These are phyloP conservation scores for Plemyria rubiginata DNA, from an alignment of 2,888 invertebrate species.

Conservation along the genomic window DNA sequence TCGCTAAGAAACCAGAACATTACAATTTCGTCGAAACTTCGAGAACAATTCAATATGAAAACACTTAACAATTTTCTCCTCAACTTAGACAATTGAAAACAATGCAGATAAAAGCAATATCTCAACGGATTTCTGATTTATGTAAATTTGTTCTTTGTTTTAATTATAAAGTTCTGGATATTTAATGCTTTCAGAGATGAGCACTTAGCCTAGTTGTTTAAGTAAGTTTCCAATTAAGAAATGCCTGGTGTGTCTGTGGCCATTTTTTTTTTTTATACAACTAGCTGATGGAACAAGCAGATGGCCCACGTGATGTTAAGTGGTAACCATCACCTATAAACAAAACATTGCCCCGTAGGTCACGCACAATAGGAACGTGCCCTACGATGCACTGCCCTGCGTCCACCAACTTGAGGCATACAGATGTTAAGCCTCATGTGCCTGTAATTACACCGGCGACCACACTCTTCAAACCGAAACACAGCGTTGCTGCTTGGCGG, in stretches of 20 bases:
- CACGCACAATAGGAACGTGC: too few relatives aligned
- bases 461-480: too few relatives aligned
- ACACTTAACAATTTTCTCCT: conserved; percentile 24
- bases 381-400: too few relatives aligned
- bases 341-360: too few relatives aligned
- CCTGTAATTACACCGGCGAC: too few relatives aligned
- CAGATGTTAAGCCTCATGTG: too few relatives aligned
- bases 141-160: conserved; percentile 36
- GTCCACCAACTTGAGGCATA: too few relatives aligned
- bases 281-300: too few relatives aligned
- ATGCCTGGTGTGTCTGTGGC: conserved; percentile 12
- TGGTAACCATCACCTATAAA: too few relatives aligned
- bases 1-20: not conserved
- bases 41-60: conserved; percentile 24
- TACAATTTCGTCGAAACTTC: conserved; percentile 9
- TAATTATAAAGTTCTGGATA: conserved; percentile 38
- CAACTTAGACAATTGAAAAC: conserved; percentile 27
- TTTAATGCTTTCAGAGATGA: conserved; percentile 34
- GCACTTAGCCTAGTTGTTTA: conserved; percentile 39
- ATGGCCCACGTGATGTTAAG: too few relatives aligned
- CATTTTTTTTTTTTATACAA: too few relatives aligned
- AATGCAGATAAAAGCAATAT: conserved; percentile 24
- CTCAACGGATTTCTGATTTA: conserved; percentile 40
- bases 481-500: too few relatives aligned
- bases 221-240: conserved; percentile 31